Evolutionary conservation across 2,113 vertebrate species (phyloP).

Genomic region (Pteruthius melanotis): DNA sequence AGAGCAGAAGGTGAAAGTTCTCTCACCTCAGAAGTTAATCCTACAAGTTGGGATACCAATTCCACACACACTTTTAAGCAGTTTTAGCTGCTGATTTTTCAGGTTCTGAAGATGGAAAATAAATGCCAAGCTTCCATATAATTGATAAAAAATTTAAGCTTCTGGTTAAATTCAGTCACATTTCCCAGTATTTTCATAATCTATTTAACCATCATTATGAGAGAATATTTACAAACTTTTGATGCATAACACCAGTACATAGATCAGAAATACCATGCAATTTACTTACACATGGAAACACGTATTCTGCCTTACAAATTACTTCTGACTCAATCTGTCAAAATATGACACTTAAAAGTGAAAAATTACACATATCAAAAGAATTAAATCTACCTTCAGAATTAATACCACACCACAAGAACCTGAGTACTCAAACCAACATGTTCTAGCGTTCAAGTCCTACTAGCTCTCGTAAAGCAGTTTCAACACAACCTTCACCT

Average conservation of each 20-base stretch:
- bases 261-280: background rate
- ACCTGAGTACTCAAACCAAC: background rate
- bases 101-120: background rate
- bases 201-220: background rate
- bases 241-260: background rate
- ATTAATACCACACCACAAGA: background rate
- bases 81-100: background rate
- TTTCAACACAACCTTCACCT: background rate
- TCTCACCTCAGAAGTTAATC: background rate
- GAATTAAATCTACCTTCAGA: background rate
- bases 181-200: background rate
- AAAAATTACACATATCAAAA: background rate
- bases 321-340: slow-evolving; percentile 38
- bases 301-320: background rate
- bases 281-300: slow-evolving; percentile 25
- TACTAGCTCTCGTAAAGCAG: background rate
- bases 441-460: background rate
- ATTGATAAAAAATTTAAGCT: background rate
- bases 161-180: background rate
- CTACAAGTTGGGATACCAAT: background rate
- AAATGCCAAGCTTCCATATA: background rate
- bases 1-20: background rate
- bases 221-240: background rate
- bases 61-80: background rate
- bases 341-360: slow-evolving; percentile 29